These are phyloP conservation scores for Synanthedon formicaeformis DNA, from an alignment of 2,888 invertebrate genomes.

Conservation along the genomic window DNA sequence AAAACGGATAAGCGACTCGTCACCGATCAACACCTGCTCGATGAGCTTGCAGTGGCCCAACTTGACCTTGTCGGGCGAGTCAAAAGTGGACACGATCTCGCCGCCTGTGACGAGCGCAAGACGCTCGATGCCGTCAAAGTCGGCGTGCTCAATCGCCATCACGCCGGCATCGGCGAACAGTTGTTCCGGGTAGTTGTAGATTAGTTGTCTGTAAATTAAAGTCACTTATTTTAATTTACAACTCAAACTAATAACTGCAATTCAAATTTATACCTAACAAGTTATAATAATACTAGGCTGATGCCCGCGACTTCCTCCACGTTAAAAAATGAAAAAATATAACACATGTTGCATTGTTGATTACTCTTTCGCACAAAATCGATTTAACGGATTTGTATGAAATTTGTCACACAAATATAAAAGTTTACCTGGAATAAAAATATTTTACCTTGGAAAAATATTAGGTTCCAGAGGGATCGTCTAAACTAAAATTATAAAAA, in stretches of 20 bases:
- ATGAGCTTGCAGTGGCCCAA: constrained; percentile 95
- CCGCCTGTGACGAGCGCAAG: constrained; percentile 97
- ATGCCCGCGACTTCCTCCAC: too few relatives aligned
- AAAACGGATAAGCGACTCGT: constrained; percentile 94
- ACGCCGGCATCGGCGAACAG: constrained; percentile 97
- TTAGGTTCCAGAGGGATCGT: too few relatives aligned
- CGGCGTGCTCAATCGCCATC: constrained; percentile 99
- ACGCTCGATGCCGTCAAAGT: constrained; percentile 99
- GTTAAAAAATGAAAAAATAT: too few relatives aligned
- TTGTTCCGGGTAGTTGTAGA: constrained; percentile 99
- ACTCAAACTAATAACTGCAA: background rate
- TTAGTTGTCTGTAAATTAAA: constrained; percentile 80
- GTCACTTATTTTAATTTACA: background rate
- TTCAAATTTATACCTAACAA: background rate
- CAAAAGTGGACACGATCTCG: constrained; percentile 98
- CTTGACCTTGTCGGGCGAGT: constrained; percentile 90
- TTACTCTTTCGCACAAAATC: too few relatives aligned
- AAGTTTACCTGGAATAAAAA: too few relatives aligned
- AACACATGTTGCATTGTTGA: too few relatives aligned
- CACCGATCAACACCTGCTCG: constrained; percentile 96
- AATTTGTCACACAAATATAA: too few relatives aligned
- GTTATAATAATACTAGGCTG: background rate
- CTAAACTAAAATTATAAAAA: too few relatives aligned
- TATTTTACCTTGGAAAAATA: too few relatives aligned
- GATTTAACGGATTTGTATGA: too few relatives aligned